Base-by-base conservation (phyloP, 2,113 vertebrate species). In the Vulpes ferrilata region DNA sequence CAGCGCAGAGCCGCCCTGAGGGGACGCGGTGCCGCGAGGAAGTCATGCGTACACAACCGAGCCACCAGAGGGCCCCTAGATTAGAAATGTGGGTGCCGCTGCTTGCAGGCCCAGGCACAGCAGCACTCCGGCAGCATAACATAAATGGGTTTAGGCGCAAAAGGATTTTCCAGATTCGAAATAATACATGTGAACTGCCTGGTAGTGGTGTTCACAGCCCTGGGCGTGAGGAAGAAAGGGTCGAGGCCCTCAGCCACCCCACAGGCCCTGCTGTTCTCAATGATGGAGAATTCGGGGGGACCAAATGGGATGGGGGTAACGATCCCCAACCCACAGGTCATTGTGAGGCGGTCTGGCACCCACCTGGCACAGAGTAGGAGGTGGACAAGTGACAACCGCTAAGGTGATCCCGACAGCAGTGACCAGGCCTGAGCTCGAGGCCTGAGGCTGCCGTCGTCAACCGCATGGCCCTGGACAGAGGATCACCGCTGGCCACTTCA, bases 21-120 rank as follows among this genome's bases (percentile, higher is more conserved):
- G n/a, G 19, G 23, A 38, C 17, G 25, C 55, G 7, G 43, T 3
- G 81, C 2, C 10, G 13, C 0, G 30, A 51, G 81, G 55, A 73
- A 22, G 25, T 32, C 32, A 5, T 5, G 12, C 12, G 76, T 11
- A 19, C 27, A 23, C 51, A 43, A 0, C 7, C 4, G 2, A 2
- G 12, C 1, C n/a, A 43, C 81, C 27, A 94, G 71, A 64, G 64
- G 80, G 71, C 22, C 9, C 35, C 35, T 2, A 22, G 27, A 30
- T 0, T 11, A 64, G 59, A 23, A 23, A 0, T 53, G 62, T 1
- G 1, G 53, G 73, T 4, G 0, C 87, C 30, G 23, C 78, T 7
- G 23, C 73, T n/a, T 10, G 25, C 62, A 2, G 0, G 32, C 13
- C 12, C 10, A 59, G 12, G 38, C 3, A n/a, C 69, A 23, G 59